These are phyloP conservation scores for Argyra leucocephala DNA, from an alignment of 2,888 invertebrate genomes.

Conservation along the genomic window DNA sequence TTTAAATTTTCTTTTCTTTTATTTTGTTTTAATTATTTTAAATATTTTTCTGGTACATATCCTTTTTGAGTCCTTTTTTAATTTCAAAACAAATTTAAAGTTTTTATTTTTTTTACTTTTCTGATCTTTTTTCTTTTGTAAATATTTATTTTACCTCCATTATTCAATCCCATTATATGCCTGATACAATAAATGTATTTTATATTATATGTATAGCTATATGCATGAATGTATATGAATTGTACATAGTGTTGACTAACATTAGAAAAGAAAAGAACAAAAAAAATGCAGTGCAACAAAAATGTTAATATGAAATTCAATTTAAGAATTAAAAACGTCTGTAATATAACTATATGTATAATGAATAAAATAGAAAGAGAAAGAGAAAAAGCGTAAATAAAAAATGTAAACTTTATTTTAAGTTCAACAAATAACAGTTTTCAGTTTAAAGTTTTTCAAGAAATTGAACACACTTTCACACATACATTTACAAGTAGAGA, in stretches of 20 bases:
- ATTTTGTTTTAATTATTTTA: too few relatives aligned
- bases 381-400: background rate
- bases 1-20: too few relatives aligned
- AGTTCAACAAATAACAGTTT: background rate
- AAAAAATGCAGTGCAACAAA: too few relatives aligned
- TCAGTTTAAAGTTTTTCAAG: background rate
- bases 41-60: background rate
- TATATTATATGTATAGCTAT: background rate
- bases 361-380: background rate
- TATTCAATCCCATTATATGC: background rate
- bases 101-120: background rate
- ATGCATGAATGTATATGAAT: background rate
- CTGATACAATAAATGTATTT: too few relatives aligned
- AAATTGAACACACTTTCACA: background rate
- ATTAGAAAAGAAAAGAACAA: background rate
- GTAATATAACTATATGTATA: too few relatives aligned
- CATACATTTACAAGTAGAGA: too few relatives aligned
- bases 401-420: background rate
- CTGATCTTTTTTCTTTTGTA: background rate
- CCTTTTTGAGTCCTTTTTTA: background rate
- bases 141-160: background rate
- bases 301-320: too few relatives aligned
- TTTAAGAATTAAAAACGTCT: too few relatives aligned
- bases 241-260: background rate
- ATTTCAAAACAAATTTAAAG: background rate